Percentiles rank a stretch among this genome's conserved stretches.
Evolutionary conservation across 2,113 vertebrate genomes (phyloP).

Genomic region (Ahaetulla prasina): DNA sequence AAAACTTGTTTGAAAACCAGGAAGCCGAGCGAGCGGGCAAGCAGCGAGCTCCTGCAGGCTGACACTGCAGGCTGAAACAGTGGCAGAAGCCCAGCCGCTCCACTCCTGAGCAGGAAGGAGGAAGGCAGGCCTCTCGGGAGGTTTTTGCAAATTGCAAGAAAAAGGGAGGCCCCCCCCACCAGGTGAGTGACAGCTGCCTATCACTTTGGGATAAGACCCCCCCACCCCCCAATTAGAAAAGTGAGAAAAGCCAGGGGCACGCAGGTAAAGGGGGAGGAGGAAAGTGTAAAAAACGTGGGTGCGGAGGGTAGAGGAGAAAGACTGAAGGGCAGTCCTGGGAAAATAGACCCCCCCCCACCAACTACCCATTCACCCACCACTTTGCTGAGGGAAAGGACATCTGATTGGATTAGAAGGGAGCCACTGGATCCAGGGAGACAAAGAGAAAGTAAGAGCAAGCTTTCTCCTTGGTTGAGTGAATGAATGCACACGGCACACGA

Average conservation of each 20-base stretch:
- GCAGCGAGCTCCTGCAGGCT: neutral
- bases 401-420: neutral
- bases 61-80: neutral
- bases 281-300: neutral
- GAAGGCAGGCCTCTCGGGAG: neutral
- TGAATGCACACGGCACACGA: neutral
- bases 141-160: neutral
- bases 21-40: neutral
- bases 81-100: neutral
- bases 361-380: neutral
- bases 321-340: too few relatives aligned
- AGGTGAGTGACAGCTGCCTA: constrained; percentile 4
- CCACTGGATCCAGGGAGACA: neutral
- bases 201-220: neutral
- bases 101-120: neutral
- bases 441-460: neutral
- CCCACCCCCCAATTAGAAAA: accelerated
- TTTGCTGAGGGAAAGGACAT: too few relatives aligned
- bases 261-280: neutral
- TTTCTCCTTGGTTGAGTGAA: neutral
- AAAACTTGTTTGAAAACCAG: constrained; percentile 28
- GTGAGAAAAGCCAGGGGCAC: neutral
- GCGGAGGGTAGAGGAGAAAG: neutral
- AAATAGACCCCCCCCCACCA: neutral
- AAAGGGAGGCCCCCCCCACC: too few relatives aligned